Conservation (phyloP, 2,113 vertebrate species). For the Pelodiscus sinensis region DNA sequence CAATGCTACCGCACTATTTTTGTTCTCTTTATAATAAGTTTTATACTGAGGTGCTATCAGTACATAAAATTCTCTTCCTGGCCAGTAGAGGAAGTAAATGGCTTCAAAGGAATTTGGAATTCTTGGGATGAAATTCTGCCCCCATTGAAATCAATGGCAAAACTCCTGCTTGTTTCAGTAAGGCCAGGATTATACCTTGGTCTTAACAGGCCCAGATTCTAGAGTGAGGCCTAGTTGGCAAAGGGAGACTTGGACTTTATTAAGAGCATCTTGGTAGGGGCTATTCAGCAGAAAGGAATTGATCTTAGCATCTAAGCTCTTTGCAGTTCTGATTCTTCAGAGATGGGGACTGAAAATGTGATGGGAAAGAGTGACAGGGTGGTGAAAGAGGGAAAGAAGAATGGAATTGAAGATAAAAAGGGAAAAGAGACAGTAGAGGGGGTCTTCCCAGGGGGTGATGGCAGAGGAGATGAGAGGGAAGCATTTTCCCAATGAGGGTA, state of each 20-base stretch:
- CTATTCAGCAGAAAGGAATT: neutral
- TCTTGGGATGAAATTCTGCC: neutral
- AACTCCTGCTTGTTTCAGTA: neutral
- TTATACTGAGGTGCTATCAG: neutral
- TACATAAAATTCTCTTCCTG: neutral
- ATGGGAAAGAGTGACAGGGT: neutral
- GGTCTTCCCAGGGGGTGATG: neutral
- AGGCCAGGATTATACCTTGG: neutral
- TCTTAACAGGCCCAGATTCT: rapidly evolving
- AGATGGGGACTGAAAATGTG: neutral
- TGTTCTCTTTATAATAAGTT: neutral
- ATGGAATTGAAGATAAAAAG: neutral
- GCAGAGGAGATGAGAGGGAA: neutral
- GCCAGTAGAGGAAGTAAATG: neutral
- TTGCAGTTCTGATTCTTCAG: neutral
- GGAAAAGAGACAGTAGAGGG: neutral
- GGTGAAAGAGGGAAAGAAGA: neutral
- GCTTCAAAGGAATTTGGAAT: neutral
- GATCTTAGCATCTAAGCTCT: neutral
- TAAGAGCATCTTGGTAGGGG: neutral
- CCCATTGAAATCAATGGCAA: neutral
- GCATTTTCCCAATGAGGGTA: neutral
- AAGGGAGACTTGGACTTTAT: neutral
- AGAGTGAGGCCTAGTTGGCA: neutral
- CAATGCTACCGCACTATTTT: neutral